These are phyloP conservation scores for Anastatus disparis DNA, from an alignment of 1,140 invertebrate genomes.

Conservation along the genomic window DNA sequence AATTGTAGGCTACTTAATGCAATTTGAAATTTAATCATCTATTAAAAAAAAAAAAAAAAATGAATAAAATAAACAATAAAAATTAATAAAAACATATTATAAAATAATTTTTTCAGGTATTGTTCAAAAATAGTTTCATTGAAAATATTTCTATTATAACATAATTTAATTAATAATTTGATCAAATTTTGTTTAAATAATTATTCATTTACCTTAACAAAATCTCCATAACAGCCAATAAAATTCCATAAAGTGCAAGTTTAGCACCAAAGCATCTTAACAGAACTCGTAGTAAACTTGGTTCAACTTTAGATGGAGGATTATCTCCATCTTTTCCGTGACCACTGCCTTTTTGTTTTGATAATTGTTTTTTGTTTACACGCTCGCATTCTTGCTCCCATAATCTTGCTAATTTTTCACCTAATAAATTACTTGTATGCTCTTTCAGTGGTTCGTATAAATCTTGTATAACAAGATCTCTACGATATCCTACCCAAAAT, in stretches of 20 bases:
- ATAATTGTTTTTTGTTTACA: conserved; percentile 43
- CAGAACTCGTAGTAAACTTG: conserved; percentile 69
- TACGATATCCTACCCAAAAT: conserved; percentile 74
- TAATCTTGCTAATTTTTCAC: conserved; percentile 60
- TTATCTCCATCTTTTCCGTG: conserved; percentile 35
- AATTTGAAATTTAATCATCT: too few relatives aligned
- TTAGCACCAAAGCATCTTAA: conserved; percentile 67
- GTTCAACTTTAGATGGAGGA: conserved; percentile 54
- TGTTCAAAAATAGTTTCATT: too few relatives aligned
- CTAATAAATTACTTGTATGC: conserved; percentile 65
- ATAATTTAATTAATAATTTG: too few relatives aligned
- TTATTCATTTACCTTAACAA: conserved; percentile 69
- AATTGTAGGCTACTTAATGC: too few relatives aligned
- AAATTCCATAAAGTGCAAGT: conserved; percentile 66
- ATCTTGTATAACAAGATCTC: conserved; percentile 76
- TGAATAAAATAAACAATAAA: too few relatives aligned
- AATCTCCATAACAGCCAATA: conserved; percentile 67
- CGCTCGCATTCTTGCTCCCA: conserved; percentile 57
- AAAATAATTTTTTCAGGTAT: too few relatives aligned
- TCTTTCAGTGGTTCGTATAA: conserved; percentile 75
- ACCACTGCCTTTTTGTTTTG: conserved; percentile 42
- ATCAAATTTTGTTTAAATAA: too few relatives aligned
- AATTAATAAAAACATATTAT: too few relatives aligned
- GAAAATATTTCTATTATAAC: too few relatives aligned
- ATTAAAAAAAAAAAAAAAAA: too few relatives aligned